Evolutionary conservation across 2,797 vertebrate species (phyloP).

Genomic region (Apodemus agrarius): DNA sequence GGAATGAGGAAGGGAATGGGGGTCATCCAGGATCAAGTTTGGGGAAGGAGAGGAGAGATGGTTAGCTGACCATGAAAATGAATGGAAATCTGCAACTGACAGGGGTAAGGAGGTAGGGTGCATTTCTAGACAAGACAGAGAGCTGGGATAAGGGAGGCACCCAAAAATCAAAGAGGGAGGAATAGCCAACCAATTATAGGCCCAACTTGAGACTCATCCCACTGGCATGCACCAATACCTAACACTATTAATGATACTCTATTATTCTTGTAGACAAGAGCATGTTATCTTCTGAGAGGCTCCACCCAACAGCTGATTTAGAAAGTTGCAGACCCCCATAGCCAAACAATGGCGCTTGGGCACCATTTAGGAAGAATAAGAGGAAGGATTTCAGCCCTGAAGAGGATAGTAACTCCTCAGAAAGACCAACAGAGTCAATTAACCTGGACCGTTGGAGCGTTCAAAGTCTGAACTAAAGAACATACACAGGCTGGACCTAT

Average conservation of each 20-base stretch:
- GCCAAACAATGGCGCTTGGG: not conserved
- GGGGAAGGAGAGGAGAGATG: not conserved
- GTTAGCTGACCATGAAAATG: not conserved
- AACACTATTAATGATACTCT: not conserved
- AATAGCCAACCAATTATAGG: no score
- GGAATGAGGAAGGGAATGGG: not conserved
- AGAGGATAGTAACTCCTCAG: not conserved
- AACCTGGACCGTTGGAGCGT: not conserved
- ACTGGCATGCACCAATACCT: no score
- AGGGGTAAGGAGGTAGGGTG: no score
- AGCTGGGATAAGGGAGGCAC: no score
- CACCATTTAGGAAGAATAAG: not conserved
- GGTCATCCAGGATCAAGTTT: no score
- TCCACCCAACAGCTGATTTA: not conserved
- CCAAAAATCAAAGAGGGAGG: no score
- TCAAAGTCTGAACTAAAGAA: not conserved
- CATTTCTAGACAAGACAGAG: no score
- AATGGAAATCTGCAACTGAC: no score
- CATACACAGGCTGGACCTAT: not conserved
- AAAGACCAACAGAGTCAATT: no score
- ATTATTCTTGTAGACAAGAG: not conserved
- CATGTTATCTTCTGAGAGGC: not conserved
- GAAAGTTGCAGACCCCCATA: not conserved
- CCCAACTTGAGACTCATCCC: no score
- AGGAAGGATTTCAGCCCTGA: not conserved